Evolutionary conservation across 1,140 invertebrate species (phyloP).

Genomic region (Trichoplusia ni): DNA sequence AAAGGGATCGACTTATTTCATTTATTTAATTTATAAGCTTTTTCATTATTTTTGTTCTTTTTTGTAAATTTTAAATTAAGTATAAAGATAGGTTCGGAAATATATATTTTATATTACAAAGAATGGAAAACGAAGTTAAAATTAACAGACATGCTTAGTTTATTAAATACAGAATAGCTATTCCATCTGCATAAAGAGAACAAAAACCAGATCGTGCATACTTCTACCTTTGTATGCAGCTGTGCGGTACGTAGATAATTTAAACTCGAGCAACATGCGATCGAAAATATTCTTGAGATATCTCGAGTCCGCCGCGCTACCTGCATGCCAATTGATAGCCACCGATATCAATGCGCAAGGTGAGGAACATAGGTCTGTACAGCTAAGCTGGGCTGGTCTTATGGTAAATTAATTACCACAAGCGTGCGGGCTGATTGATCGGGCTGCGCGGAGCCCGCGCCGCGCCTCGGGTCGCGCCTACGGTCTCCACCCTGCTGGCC

Average conservation of each 20-base stretch:
- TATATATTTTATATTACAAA: too few relatives aligned
- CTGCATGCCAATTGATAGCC: constrained; percentile 32
- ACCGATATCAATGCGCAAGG: constrained; percentile 33
- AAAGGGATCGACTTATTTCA: too few relatives aligned
- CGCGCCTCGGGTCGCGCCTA: constrained; percentile 52
- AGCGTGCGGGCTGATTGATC: constrained; percentile 60
- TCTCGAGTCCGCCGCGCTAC: constrained; percentile 4
- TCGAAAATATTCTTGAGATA: constrained; percentile 7
- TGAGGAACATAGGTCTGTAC: constrained; percentile 16
- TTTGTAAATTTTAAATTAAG: too few relatives aligned
- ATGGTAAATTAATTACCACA: constrained; percentile 62
- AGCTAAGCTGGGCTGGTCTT: constrained; percentile 27
- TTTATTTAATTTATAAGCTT: too few relatives aligned
- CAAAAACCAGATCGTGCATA: neutral
- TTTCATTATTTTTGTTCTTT: too few relatives aligned
- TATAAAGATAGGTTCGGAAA: too few relatives aligned
- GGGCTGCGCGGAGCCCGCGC: constrained; percentile 35
- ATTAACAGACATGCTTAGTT: too few relatives aligned
- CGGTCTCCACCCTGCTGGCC: constrained; percentile 45
- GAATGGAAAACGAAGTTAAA: too few relatives aligned
- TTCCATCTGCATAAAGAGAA: too few relatives aligned
- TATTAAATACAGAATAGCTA: too few relatives aligned
- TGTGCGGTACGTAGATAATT: neutral
- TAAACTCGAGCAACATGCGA: constrained; percentile 6
- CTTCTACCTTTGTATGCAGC: neutral